Base-by-base conservation (phyloP, 2,888 invertebrate species). In the Prostheceraeus crozeri region DNA sequence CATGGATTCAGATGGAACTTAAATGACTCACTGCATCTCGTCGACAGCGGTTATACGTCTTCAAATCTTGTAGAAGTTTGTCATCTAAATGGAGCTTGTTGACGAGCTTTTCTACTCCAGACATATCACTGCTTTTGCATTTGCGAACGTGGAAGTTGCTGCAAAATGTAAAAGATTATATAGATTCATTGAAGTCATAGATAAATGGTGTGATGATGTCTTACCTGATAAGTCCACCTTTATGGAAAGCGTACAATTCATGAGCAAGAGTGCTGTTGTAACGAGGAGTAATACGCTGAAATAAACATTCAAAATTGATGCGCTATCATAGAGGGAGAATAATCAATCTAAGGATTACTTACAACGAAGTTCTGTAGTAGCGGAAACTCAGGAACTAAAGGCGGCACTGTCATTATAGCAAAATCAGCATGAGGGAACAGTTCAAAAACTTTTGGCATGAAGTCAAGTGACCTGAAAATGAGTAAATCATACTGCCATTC, bases 341-440 rank as follows among this genome's bases (percentile, higher is more conserved):
- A 6, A n/a, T n/a, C 10, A 8, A 54, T 27, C 14, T 11, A 48
- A 30, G 35, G 6, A 27, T 6, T 33, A 67, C 71, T 68, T 64
- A 76, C 76, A 65, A 75, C 72, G 70, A 76, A 76, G 56, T 67
- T 68, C 63, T 75, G 74, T 10, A 76, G 67, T 1, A 76, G 68
- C 11, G 76, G 73, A 63, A 77, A 76, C 65, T 76, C 75, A 19
- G 76, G 76, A 10, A 76, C 76, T 52, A 75, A 69, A 61, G 73
- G 74, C 21, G 76, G 76, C 4, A 76, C 72, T 23, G 75, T 71
- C 52, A 76, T 70, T 33, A 75, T 64, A 64, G 72, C 71, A 64
- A 71, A 76, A 35, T 73, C 73, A 27, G 63, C 56, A 52, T 73
- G 67, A 6, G 72, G 72, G 61, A 75, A 75, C 54, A 71, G 59